phyloP scores from a whole-genome alignment of 2,113 vertebrate genomes.

The Silurus asotus region DNA sequence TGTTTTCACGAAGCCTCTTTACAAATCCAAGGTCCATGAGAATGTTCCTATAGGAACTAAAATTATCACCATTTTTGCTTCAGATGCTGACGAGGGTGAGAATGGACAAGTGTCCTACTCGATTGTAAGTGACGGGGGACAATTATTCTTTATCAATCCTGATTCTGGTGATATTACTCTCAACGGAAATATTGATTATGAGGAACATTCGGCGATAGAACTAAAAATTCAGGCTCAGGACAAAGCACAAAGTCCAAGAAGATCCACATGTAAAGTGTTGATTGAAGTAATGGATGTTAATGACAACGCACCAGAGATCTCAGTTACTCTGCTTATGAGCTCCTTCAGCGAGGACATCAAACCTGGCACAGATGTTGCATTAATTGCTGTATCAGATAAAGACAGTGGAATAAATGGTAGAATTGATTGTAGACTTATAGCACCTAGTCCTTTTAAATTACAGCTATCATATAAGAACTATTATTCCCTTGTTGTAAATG shows the following conservation, averaged over 20 bases:
- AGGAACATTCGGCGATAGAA: constrained; percentile 61
- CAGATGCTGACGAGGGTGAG: constrained; percentile 58
- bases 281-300: constrained; percentile 79
- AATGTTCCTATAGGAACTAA: constrained; percentile 34
- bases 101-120: constrained; percentile 40
- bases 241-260: constrained; percentile 39
- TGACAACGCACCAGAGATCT: constrained; percentile 73
- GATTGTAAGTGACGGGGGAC: constrained; percentile 63
- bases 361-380: constrained; percentile 74
- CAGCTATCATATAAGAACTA: constrained; percentile 74
- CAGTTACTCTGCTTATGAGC: constrained; percentile 67
- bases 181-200: constrained; percentile 64
- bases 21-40: constrained; percentile 52
- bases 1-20: constrained; percentile 47
- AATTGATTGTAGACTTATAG: constrained; percentile 66
- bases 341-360: constrained; percentile 69
- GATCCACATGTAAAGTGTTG: constrained; percentile 67
- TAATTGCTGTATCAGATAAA: constrained; percentile 73
- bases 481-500: constrained; percentile 74
- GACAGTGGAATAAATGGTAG: constrained; percentile 75
- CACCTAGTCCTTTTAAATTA: constrained; percentile 73
- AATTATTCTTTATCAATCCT: constrained; percentile 66
- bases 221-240: constrained; percentile 55
- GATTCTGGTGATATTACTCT: constrained; percentile 71
- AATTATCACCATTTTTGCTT: constrained; percentile 28